Conservation (phyloP, 2,113 vertebrate species). For the Corvus moneduloides region DNA sequence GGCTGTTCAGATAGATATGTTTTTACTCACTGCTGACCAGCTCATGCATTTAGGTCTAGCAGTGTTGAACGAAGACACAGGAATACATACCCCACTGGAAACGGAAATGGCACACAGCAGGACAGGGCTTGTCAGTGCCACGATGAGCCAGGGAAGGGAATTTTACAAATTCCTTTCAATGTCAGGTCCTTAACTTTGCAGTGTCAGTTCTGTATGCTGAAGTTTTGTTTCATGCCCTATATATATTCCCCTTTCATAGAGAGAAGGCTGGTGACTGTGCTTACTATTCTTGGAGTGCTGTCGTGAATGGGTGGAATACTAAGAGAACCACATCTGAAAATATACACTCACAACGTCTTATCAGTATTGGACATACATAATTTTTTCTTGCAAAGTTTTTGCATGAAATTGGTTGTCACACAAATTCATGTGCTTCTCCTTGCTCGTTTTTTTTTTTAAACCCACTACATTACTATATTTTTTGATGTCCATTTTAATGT, state of each 20-base stretch:
- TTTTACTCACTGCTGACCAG: not conserved
- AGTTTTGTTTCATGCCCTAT: conserved; percentile 64
- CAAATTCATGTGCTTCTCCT: conserved; percentile 61
- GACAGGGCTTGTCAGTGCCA: not conserved
- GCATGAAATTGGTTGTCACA: conserved; percentile 78
- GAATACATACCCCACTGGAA: not conserved
- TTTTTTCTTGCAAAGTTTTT: conserved; percentile 75
- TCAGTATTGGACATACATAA: conserved; percentile 78
- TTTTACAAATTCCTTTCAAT: conserved; percentile 61
- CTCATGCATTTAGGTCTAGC: not conserved
- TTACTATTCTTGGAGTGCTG: conserved; percentile 68
- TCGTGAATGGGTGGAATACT: conserved; percentile 67
- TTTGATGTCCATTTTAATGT: conserved; percentile 81
- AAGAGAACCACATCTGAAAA: conserved; percentile 75
- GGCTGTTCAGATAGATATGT: not conserved
- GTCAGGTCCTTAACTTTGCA: conserved; percentile 65
- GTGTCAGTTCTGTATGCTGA: conserved; percentile 13
- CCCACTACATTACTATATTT: conserved; percentile 61
- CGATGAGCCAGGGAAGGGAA: conserved; percentile 36
- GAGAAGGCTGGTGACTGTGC: conserved; percentile 58
- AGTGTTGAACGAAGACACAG: not conserved
- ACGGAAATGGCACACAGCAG: not conserved
- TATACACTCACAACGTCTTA: conserved; percentile 72
- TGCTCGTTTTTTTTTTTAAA: not conserved
- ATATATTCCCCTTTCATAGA: conserved; percentile 59